Evolutionary conservation across 2,113 vertebrate genomes (phyloP).

Genomic region (Sceloporus undulatus): DNA sequence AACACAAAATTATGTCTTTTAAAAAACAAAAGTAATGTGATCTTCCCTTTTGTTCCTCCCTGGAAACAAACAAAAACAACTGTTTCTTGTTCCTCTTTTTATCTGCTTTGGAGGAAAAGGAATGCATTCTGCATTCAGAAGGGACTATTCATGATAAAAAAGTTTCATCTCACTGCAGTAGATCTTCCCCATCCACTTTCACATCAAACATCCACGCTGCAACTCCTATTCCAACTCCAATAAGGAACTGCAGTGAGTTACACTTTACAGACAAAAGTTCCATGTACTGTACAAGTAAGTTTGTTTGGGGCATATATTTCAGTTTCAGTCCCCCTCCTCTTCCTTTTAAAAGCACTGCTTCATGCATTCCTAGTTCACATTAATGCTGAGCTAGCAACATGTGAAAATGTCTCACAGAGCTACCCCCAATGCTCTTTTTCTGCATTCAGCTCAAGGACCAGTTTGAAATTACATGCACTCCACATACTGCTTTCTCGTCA

Average conservation of each 20-base stretch:
- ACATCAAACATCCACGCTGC: neutral
- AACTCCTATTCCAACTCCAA: neutral
- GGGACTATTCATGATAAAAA: neutral
- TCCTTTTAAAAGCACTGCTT: neutral
- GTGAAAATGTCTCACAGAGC: too few relatives aligned
- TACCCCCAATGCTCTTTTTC: neutral
- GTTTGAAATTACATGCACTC: neutral
- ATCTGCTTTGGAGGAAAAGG: neutral
- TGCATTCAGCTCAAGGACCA: neutral
- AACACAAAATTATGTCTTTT: neutral
- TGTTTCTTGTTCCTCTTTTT: neutral
- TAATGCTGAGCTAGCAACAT: neutral
- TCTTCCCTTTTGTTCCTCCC: neutral
- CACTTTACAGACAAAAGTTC: neutral
- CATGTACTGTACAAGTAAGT: neutral
- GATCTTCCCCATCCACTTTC: neutral
- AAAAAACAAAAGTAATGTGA: neutral
- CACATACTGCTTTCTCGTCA: neutral
- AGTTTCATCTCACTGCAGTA: neutral
- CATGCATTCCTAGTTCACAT: neutral
- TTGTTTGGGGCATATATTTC: neutral
- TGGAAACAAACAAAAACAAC: neutral
- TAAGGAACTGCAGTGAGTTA: neutral
- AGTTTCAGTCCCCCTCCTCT: neutral
- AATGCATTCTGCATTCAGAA: neutral